phyloP scores from a whole-genome alignment of 2,797 vertebrate species.

The Notolabrus celidotus region DNA sequence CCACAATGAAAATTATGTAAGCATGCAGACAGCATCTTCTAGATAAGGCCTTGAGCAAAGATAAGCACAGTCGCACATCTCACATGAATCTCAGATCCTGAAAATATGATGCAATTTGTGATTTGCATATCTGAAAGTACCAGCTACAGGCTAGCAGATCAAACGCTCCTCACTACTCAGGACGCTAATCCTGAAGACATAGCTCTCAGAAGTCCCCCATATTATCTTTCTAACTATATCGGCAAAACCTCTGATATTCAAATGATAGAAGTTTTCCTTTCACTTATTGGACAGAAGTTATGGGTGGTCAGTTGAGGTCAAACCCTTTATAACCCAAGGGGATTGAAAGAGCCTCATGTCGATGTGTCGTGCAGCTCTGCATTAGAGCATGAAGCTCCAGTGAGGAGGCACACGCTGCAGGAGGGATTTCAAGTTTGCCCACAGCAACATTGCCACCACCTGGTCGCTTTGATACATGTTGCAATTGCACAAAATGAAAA shows the following conservation, averaged over 20 bases:
- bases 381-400: constrained; percentile 28
- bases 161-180: constrained; percentile 18
- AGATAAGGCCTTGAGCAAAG: background rate
- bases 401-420: constrained; percentile 26
- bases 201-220: background rate
- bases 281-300: background rate
- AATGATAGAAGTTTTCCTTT: background rate
- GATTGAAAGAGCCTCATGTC: constrained; percentile 17
- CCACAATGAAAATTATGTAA: background rate
- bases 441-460: constrained; percentile 85
- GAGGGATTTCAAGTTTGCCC: constrained; percentile 54
- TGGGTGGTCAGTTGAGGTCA: constrained; percentile 5
- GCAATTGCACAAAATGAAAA: constrained; percentile 19
- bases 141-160: constrained; percentile 24
- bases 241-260: background rate
- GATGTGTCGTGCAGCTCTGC: constrained; percentile 18
- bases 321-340: constrained; percentile 10
- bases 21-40: background rate
- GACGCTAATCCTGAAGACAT: constrained; percentile 23
- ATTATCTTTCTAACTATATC: constrained; percentile 8
- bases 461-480: constrained; percentile 67
- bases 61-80: background rate
- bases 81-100: constrained; percentile 15
- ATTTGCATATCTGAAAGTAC: constrained; percentile 37
- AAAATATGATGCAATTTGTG: constrained; percentile 16